Evolutionary conservation across 2,797 vertebrate genomes (phyloP).

Genomic region (Emys orbicularis): DNA sequence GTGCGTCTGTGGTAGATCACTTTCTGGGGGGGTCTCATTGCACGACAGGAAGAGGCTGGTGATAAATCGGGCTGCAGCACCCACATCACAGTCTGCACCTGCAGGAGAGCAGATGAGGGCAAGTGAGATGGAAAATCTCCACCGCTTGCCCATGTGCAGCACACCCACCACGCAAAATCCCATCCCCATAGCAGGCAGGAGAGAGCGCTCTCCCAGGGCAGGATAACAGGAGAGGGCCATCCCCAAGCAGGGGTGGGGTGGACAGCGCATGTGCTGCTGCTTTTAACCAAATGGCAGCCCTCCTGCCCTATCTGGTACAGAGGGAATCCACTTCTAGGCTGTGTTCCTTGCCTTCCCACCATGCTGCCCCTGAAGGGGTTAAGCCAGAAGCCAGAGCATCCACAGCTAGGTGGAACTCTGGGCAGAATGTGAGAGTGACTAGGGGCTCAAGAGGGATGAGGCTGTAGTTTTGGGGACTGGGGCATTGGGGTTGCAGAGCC

Average conservation of each 20-base stretch:
- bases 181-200: neutral
- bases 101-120: neutral
- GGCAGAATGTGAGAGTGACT: too few species aligned
- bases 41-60: too few species aligned
- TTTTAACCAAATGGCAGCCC: neutral
- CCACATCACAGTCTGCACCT: neutral
- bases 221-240: neutral
- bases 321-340: neutral
- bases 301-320: neutral
- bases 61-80: neutral
- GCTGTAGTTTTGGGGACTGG: too few species aligned
- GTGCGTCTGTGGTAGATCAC: neutral
- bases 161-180: neutral
- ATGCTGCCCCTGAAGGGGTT: too few species aligned
- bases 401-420: too few species aligned
- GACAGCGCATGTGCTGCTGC: neutral
- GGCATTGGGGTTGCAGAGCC: too few species aligned
- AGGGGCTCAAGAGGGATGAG: too few species aligned
- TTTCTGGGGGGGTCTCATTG: neutral
- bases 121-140: neutral
- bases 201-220: neutral
- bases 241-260: neutral
- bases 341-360: too few species aligned
- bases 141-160: neutral
- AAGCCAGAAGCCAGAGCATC: too few species aligned